A percentile compares a stretch with the other conserved stretches of the same genome.
phyloP scores from a whole-genome alignment of 2,888 invertebrate species.

The Leptinotarsa peninsularis region DNA sequence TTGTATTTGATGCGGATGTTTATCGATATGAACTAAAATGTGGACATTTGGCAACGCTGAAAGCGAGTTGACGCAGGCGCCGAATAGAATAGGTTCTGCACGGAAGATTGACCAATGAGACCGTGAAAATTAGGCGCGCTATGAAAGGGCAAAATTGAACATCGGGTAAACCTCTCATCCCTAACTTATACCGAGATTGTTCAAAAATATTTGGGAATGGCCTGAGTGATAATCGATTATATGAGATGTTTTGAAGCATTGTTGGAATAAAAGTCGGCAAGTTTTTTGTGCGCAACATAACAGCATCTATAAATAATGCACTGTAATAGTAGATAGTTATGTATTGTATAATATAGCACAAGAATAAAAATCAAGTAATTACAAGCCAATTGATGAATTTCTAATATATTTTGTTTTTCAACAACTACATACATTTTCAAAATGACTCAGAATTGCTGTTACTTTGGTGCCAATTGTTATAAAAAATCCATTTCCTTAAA shows the following conservation, averaged over 20 bases:
- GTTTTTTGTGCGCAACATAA: no score
- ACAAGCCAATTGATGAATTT: no score
- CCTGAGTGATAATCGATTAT: neutral
- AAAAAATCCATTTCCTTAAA: no score
- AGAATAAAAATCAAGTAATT: no score
- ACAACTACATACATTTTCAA: no score
- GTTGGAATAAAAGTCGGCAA: neutral
- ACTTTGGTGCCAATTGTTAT: no score
- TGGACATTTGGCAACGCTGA: slow-evolving; percentile 24
- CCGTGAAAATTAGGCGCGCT: slow-evolving; percentile 44
- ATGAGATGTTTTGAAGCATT: neutral
- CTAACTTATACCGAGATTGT: neutral
- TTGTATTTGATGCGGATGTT: no score
- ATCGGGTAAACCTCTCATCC: neutral
- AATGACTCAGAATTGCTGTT: no score
- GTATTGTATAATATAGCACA: no score
- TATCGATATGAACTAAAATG: neutral
- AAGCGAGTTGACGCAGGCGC: slow-evolving; percentile 40
- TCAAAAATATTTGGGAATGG: neutral
- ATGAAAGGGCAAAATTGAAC: slow-evolving; percentile 34
- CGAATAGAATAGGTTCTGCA: slow-evolving; percentile 41
- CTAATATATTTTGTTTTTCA: no score
- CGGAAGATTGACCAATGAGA: slow-evolving; percentile 45
- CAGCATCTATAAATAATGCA: no score
- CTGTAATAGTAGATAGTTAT: no score